These are phyloP conservation scores for Apodemia zela DNA, from an alignment of 2,888 invertebrate genomes.

Conservation along the genomic window DNA sequence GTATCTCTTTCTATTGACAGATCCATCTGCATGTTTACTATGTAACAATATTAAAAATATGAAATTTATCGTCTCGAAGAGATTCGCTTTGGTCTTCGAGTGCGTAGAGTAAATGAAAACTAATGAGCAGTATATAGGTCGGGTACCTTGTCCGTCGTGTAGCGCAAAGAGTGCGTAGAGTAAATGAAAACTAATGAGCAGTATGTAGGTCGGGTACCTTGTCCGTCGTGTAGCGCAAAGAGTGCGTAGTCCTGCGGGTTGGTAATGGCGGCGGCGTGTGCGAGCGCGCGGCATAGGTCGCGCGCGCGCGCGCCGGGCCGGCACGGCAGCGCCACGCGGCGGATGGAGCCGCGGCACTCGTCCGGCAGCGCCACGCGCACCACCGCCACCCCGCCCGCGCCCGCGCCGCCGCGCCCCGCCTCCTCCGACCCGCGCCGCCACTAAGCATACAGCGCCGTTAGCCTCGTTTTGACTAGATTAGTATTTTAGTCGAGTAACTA, in stretches of 20 bases:
- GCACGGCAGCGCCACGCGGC: constrained; percentile 94
- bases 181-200: no score
- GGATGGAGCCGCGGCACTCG: constrained; percentile 94
- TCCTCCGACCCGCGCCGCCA: constrained; percentile 77
- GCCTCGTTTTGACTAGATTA: no score
- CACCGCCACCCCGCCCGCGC: constrained; percentile 72
- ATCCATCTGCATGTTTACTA: no score
- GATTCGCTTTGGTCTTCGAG: no score
- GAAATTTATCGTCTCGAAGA: no score
- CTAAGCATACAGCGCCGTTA: constrained; percentile 33
- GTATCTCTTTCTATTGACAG: no score
- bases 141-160: constrained; percentile 92
- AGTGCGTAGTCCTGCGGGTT: constrained; percentile 98
- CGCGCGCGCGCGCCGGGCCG: constrained; percentile 95
- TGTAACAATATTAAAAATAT: no score
- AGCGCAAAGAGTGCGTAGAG: no score
- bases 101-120: no score
- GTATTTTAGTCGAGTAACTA: no score
- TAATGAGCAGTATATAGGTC: no score
- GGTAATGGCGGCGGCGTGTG: constrained; percentile 96
- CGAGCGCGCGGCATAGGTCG: constrained; percentile 96
- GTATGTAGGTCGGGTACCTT: constrained; percentile 88
- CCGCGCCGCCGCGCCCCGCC: constrained; percentile 22
- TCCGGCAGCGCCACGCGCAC: constrained; percentile 96
- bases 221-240: constrained; percentile 93